A percentile compares a stretch with the other conserved stretches of the same genome.
Conservation (phyloP, 2,797 vertebrate species). For the Sebastes jordani region DNA sequence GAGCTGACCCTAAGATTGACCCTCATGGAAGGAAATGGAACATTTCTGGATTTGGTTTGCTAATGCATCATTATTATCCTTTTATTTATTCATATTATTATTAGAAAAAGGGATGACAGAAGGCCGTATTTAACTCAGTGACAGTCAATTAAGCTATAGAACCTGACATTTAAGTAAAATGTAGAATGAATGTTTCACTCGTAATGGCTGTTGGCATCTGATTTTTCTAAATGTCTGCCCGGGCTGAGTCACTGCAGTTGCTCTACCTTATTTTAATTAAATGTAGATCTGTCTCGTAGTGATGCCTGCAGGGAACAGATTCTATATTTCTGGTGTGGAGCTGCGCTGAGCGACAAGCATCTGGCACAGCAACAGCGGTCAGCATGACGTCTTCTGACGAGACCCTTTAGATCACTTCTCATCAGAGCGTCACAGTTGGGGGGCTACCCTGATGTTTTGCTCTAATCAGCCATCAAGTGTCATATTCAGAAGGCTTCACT, state of each 20-base stretch:
- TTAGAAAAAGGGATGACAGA: neutral
- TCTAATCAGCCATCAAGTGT: slow-evolving; percentile 74
- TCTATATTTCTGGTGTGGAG: slow-evolving; percentile 36
- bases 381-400: slow-evolving; percentile 64
- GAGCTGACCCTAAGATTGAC: neutral
- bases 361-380: slow-evolving; percentile 59
- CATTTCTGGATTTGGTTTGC: slow-evolving; percentile 1
- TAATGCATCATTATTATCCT: slow-evolving; percentile 8
- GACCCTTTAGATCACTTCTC: slow-evolving; percentile 67
- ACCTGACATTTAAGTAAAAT: neutral
- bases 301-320: slow-evolving; percentile 32
- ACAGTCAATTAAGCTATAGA: neutral
- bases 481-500: slow-evolving; percentile 37
- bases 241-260: slow-evolving; percentile 6
- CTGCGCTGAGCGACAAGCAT: slow-evolving; percentile 47
- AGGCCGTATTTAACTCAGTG: neutral
- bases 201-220: slow-evolving; percentile 8
- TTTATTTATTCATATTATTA: neutral
- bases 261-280: slow-evolving; percentile 44
- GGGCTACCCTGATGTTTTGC: slow-evolving; percentile 53
- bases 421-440: slow-evolving; percentile 66
- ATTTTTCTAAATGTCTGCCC: neutral
- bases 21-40: neutral
- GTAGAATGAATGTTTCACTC: neutral
- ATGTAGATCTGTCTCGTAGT: neutral